A percentile compares a stretch with the other conserved stretches of the same genome.
Evolutionary conservation across 2,797 vertebrate species (phyloP).

Genomic region (Enoplosus armatus): DNA sequence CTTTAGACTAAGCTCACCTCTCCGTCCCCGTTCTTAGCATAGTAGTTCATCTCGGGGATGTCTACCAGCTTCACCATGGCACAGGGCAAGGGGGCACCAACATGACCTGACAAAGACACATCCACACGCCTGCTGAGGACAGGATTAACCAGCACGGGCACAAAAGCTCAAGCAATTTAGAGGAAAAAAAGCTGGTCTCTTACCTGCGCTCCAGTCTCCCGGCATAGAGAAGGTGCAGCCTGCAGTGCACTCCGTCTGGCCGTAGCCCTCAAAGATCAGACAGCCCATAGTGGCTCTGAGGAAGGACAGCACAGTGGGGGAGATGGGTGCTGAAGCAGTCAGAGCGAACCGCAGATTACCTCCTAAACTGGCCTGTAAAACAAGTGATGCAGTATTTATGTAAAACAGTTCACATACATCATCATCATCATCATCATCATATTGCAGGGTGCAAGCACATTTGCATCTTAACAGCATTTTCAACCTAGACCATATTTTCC

Average conservation of each 20-base stretch:
- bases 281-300: constrained; percentile 87
- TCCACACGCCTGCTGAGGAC: constrained; percentile 16
- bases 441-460: too few species aligned
- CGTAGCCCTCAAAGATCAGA: constrained; percentile 88
- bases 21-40: constrained; percentile 81
- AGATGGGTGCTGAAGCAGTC: constrained; percentile 88
- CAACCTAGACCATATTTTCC: constrained; percentile 61
- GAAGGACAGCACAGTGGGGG: constrained; percentile 86
- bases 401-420: neutral
- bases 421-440: too few species aligned
- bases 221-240: constrained; percentile 89
- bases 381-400: neutral
- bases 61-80: constrained; percentile 85
- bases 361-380: constrained; percentile 82
- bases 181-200: neutral
- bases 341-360: constrained; percentile 86
- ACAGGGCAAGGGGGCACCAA: constrained; percentile 86
- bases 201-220: constrained; percentile 87
- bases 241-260: constrained; percentile 88
- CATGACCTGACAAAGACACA: constrained; percentile 80
- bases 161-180: neutral
- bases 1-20: constrained; percentile 76
- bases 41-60: constrained; percentile 89
- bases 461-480: constrained; percentile 46
- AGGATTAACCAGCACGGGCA: neutral